These are phyloP conservation scores for Montipora foliosa DNA, from an alignment of 64 coral and sea anemone species.

Conservation along the genomic window DNA sequence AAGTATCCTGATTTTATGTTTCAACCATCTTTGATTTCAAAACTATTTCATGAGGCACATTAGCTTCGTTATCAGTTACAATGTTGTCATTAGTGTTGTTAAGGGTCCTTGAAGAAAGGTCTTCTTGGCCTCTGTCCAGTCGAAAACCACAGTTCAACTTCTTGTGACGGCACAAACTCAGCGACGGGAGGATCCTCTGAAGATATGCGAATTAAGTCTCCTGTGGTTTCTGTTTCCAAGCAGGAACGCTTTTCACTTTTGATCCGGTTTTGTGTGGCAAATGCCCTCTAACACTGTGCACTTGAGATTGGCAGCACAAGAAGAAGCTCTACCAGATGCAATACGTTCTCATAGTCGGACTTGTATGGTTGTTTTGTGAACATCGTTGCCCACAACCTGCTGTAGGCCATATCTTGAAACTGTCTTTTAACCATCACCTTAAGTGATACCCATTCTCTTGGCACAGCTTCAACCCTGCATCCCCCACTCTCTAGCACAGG, in stretches of 20 bases:
- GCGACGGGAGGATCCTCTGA: not conserved
- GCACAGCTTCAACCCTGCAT: not conserved
- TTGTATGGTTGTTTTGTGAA: not conserved
- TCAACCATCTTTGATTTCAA: not conserved
- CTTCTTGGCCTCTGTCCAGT: not conserved
- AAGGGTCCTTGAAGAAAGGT: not conserved
- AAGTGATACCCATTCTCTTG: not conserved
- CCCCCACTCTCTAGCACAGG: not conserved
- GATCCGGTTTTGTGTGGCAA: not conserved
- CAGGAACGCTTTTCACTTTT: constrained; percentile 14
- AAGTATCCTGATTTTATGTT: not conserved
- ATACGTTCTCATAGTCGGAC: not conserved
- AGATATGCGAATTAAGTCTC: not conserved
- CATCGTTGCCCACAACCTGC: not conserved
- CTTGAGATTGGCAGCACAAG: not conserved
- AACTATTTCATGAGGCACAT: not conserved
- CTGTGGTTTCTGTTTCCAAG: not conserved
- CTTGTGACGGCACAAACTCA: not conserved
- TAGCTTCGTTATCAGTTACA: not conserved
- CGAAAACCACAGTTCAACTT: not conserved
- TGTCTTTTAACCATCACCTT: not conserved
- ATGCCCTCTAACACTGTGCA: not conserved
- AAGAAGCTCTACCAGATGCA: not conserved
- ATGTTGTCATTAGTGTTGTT: not conserved
- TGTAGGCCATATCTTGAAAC: not conserved